Base-by-base conservation (phyloP, 2,888 invertebrate species). In the Nebria salina region DNA sequence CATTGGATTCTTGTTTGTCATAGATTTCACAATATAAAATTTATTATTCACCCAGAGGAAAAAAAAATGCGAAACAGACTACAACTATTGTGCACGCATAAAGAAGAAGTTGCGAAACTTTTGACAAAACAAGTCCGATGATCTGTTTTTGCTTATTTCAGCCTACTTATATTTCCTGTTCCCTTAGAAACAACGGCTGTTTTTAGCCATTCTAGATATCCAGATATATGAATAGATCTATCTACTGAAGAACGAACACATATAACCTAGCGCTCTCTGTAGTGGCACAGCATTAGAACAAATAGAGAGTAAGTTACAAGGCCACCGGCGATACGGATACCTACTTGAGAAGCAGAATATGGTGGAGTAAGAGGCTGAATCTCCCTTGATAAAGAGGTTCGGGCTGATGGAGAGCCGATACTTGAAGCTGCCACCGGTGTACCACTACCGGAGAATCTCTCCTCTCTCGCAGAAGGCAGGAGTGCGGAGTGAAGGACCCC, bases 1-100 rank as follows among this genome's bases (percentile, higher is more conserved):
- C 78, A 78, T 78, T 25, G 41, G 74, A 34, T 73, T 74, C 78
- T 78, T 78, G 73, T 78, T 78, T 78, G 78, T 66, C 73, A 77
- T 68, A 68, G 68, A 41, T 42, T 76, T 72, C 70, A 77, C 64
- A 64, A 77, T 77, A 72, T 26, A 20, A 77, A 72, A 72, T 72
- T 77, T 77, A 72, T 72, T 54, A n/a, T 72, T 34, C 34, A 26
- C 26, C 26, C 26, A 13, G 9, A 70, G 68, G 26, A 73, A 41
- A 15, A 73, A 4, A 41, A 70, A 70, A 15, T 70, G 20, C 26
- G 15, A 70, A 70, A 70, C 25, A 70, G 70, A 26, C 20, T 70
- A 26, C 20, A 20, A 20, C 9, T 34, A 34, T 70, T 70, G 13
- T 70, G 25, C 34, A 26, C 7, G 6, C 34, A 34, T 34, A 70